phyloP scores from a whole-genome alignment of 1,140 invertebrate species.

The Micrasema longulum region DNA sequence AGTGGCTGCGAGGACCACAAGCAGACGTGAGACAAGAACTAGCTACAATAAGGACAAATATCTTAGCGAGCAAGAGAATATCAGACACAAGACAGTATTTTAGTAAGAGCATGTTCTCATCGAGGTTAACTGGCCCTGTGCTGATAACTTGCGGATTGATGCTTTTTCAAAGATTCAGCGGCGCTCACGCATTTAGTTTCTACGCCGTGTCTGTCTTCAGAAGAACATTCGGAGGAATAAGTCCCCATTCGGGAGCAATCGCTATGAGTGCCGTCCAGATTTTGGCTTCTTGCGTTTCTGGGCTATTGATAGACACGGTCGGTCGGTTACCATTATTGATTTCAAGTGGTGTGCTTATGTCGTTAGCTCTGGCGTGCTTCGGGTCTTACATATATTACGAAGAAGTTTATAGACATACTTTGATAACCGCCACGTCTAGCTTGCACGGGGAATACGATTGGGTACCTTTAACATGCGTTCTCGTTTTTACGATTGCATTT shows the following conservation, averaged over 20 bases:
- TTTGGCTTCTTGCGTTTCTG: constrained; percentile 81
- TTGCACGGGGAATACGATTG: constrained; percentile 75
- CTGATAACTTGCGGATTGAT: constrained; percentile 85
- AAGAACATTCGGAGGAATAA: constrained; percentile 81
- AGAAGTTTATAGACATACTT: constrained; percentile 66
- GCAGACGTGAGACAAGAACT: constrained; percentile 80
- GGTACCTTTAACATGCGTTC: constrained; percentile 84
- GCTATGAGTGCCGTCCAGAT: constrained; percentile 83
- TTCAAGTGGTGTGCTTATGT: constrained; percentile 86
- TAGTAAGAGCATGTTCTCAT: constrained; percentile 66
- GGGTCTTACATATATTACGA: constrained; percentile 84
- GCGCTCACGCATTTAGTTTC: constrained; percentile 85
- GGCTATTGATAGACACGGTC: constrained; percentile 82
- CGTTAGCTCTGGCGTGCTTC: constrained; percentile 81
- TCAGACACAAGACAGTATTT: constrained; percentile 57
- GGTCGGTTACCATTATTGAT: constrained; percentile 82
- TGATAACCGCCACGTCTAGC: constrained; percentile 56
- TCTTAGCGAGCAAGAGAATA: constrained; percentile 67
- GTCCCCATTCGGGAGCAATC: constrained; percentile 85
- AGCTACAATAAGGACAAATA: constrained; percentile 75
- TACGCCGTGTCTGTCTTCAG: constrained; percentile 85
- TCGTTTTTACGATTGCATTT: constrained; percentile 86
- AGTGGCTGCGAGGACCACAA: constrained; percentile 80
- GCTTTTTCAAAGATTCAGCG: constrained; percentile 87
- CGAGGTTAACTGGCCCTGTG: constrained; percentile 74